phyloP scores from a whole-genome alignment of 2,113 vertebrate species.

The Chionodraco myersi region DNA sequence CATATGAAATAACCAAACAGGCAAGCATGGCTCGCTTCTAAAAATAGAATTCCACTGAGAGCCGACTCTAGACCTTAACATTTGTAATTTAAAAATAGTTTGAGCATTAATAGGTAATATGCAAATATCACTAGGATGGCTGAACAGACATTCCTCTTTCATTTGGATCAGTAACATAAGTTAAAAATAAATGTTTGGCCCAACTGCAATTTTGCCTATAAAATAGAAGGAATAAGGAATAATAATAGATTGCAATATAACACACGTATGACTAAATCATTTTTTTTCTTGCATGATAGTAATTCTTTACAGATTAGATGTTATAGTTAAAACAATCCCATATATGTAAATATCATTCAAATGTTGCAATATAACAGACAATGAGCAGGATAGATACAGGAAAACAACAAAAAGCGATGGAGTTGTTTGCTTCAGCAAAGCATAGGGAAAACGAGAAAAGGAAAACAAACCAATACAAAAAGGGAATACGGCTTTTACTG shows the following conservation, averaged over 20 bases:
- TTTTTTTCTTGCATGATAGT: background rate
- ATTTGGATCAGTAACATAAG: background rate
- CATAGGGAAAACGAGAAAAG: background rate
- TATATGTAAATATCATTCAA: slow-evolving; percentile 12
- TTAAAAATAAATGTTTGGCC: background rate
- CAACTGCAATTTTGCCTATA: background rate
- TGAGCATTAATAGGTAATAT: background rate
- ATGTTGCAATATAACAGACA: slow-evolving; percentile 17
- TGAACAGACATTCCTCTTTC: background rate
- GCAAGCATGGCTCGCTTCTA: slow-evolving; percentile 52
- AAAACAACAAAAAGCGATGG: background rate
- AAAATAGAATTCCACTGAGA: slow-evolving; percentile 60
- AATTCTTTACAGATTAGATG: background rate
- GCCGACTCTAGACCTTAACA: background rate
- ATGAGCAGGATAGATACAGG: background rate
- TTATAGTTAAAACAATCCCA: background rate
- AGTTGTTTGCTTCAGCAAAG: background rate
- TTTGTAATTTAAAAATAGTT: background rate
- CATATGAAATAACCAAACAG: slow-evolving; percentile 50
- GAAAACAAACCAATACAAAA: slow-evolving; percentile 22
- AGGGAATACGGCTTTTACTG: slow-evolving; percentile 25
- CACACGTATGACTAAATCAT: too few relatives aligned
- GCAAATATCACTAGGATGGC: background rate
- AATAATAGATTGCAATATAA: background rate
- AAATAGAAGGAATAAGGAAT: background rate